Percentiles rank a stretch among this genome's conserved stretches.
Evolutionary conservation across 1,140 invertebrate genomes (phyloP).

Genomic region (Babylonia areolata): DNA sequence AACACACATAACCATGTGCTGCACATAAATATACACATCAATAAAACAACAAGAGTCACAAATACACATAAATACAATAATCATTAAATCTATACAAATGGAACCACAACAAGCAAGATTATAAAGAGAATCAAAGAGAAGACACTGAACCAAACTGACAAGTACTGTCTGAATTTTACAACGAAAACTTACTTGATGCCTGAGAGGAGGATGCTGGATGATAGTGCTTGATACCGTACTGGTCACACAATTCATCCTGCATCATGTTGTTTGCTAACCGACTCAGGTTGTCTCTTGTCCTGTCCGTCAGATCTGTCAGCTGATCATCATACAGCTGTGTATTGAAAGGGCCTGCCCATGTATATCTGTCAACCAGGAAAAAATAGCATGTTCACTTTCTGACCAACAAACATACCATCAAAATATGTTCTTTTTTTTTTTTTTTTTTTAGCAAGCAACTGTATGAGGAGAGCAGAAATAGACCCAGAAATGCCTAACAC

Average conservation of each 20-base stretch:
- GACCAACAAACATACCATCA: too few species aligned
- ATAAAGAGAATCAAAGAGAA: background rate
- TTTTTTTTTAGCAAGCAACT: too few species aligned
- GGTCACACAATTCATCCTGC: conserved; percentile 56
- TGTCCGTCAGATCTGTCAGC: conserved; percentile 52
- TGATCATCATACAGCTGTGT: conserved; percentile 59
- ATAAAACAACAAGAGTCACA: too few species aligned
- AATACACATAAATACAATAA: background rate
- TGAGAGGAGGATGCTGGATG: conserved; percentile 47
- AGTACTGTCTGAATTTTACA: background rate
- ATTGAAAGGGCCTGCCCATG: conserved; percentile 61
- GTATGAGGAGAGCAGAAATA: too few species aligned
- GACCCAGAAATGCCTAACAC: too few species aligned
- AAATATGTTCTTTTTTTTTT: too few species aligned
- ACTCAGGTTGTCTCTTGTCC: conserved; percentile 53
- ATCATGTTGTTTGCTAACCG: conserved; percentile 47
- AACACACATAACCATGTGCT: background rate
- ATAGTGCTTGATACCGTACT: conserved; percentile 62
- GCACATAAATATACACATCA: background rate
- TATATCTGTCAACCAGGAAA: conserved; percentile 27
- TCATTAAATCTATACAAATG: background rate
- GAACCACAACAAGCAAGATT: background rate
- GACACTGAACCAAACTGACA: background rate
- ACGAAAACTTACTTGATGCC: background rate
- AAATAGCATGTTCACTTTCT: too few species aligned